Evolutionary conservation across 2,113 vertebrate species (phyloP), one percentile per base, ranked within the genome.

Genomic region (Rhinopithecus roxellana): DNA sequence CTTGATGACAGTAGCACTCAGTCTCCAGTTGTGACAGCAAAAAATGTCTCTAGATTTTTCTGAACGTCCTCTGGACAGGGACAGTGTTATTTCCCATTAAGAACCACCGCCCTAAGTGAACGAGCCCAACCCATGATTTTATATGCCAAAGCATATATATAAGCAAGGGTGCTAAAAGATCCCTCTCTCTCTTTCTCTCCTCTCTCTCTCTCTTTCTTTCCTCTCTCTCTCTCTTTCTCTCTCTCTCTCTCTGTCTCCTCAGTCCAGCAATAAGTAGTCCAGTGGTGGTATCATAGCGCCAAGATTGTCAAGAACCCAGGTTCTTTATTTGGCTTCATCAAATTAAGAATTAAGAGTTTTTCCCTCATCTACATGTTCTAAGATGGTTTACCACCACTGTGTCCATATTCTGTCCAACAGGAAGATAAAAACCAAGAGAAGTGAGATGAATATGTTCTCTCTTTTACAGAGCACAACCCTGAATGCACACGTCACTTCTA

Each of bases 171-270:
- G 13, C 92, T 88, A 48, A 70, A 84, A 92, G 30, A 35, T 16
- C 10, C 9, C 75, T 72, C 22, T 23, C 43, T 79, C 45, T 27
- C 35, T 82, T 17, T 70, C 27, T 22, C 25, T 3, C 20, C 13
- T 7, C 22, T 69, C 18, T 27, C 18, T 2, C 18, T 38, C 4
- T n/a, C 20, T 74, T 3, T 61, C 25, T 18, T 64, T 52, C 67
- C 35, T 64, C 89, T 94, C 67, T 38, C 48, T 96, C 57, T 25
- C 35, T 4, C 25, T 83, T 57, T 94, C 96, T 74, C 9, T 70
- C 10, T 16, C 25, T 55, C 6, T 61, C 78, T 95, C 79, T 70
- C 50, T 69, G 77, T 38, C 93, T 93, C 13, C 59, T 25, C 30
- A 78, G 40, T 77, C 23, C 38, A 52, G 13, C 6, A 11, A 2